Evolutionary conservation across 2,113 vertebrate species (phyloP).

Genomic region (Meles meles): DNA sequence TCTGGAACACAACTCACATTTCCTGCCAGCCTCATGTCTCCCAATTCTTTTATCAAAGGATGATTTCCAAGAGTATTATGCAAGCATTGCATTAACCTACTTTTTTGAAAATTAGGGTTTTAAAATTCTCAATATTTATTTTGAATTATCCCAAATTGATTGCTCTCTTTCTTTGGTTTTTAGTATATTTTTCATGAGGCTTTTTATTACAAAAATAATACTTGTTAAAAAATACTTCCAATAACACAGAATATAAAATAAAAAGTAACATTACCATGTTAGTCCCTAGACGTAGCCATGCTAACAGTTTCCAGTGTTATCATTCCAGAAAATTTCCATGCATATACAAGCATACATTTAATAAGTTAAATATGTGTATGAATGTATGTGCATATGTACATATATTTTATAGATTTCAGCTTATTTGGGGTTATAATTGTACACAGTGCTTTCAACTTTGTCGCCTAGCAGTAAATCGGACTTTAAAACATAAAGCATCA

Average conservation of each 20-base stretch:
- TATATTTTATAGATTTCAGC: not conserved
- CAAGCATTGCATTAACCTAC: accelerated
- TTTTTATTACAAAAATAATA: not conserved
- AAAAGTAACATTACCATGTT: accelerated
- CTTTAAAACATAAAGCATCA: not conserved
- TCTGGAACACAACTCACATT: accelerated
- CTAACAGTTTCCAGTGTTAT: not conserved
- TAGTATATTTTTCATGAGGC: not conserved
- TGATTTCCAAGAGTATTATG: accelerated
- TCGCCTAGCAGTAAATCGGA: not conserved
- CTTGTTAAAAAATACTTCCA: not conserved
- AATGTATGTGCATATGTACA: accelerated
- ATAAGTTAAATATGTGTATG: not conserved
- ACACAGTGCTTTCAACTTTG: not conserved
- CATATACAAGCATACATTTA: accelerated
- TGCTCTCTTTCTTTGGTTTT: not conserved
- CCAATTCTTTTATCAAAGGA: not conserved
- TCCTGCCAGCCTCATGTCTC: accelerated
- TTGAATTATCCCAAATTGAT: not conserved
- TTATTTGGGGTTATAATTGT: not conserved
- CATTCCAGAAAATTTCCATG: not conserved
- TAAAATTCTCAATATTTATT: not conserved
- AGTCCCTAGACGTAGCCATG: not conserved
- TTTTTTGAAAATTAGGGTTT: not conserved
- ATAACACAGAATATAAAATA: not conserved